These are phyloP conservation scores for Oxygymnocypris stewartii DNA, from an alignment of 2,113 vertebrate genomes.

Conservation along the genomic window DNA sequence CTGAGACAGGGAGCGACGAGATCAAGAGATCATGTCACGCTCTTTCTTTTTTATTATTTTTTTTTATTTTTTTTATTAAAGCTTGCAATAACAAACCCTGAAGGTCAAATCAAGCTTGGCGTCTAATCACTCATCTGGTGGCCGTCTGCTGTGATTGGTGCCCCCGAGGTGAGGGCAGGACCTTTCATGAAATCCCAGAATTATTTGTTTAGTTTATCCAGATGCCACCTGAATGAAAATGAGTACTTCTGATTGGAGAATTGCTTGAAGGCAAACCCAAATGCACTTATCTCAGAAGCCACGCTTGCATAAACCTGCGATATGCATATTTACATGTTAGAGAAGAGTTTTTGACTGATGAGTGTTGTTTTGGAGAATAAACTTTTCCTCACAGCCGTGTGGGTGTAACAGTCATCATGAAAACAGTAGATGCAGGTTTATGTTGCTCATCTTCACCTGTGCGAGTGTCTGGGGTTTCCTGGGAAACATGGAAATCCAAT, in stretches of 20 bases:
- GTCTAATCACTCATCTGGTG: slow-evolving; percentile 39
- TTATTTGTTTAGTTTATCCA: slow-evolving; percentile 50
- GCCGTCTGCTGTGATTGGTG: slow-evolving; percentile 18
- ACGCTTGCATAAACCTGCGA: background rate
- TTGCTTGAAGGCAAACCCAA: background rate
- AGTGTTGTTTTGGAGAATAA: background rate
- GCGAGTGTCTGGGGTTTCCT: background rate
- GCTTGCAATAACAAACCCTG: slow-evolving; percentile 31
- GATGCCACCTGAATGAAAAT: slow-evolving; percentile 45
- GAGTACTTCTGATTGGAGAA: slow-evolving; percentile 12
- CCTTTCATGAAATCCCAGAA: slow-evolving; percentile 29
- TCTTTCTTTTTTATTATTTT: background rate
- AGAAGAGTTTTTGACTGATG: background rate
- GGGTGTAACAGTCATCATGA: background rate
- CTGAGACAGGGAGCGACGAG: slow-evolving; percentile 7
- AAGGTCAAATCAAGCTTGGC: slow-evolving; percentile 42
- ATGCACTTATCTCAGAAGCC: background rate
- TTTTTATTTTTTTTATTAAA: slow-evolving; percentile 3
- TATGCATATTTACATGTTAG: background rate
- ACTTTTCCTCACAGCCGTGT: background rate
- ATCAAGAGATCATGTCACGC: slow-evolving; percentile 35
- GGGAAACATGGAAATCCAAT: slow-evolving; percentile 15
- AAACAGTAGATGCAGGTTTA: slow-evolving; percentile 1
- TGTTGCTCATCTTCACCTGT: background rate
- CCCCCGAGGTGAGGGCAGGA: slow-evolving; percentile 39